Evolutionary conservation across 2,888 invertebrate genomes (phyloP).

Genomic region (Andrena minutula): DNA sequence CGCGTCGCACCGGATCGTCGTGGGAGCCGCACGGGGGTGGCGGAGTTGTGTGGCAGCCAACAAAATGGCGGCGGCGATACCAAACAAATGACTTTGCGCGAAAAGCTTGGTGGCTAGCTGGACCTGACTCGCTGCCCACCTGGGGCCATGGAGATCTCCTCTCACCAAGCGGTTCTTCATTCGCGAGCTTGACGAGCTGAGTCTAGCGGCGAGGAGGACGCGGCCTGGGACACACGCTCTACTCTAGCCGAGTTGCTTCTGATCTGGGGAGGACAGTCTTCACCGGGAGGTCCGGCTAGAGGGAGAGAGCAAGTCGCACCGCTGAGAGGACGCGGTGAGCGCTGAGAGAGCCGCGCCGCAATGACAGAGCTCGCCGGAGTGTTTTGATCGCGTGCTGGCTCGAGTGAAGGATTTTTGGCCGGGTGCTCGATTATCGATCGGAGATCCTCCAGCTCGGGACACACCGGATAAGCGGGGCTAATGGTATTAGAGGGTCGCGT

Average conservation of each 20-base stretch:
- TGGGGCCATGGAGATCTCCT: neutral
- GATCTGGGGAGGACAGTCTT: too few species aligned
- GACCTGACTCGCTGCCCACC: neutral
- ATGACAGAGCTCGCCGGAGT: neutral
- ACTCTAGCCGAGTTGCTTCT: neutral
- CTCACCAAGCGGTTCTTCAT: neutral
- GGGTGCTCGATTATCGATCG: constrained; percentile 63
- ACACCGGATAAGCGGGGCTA: constrained; percentile 22
- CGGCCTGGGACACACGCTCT: neutral
- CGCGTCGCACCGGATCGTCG: constrained; percentile 29
- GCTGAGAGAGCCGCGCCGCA: neutral
- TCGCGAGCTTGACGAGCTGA: neutral
- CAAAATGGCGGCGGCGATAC: constrained; percentile 77
- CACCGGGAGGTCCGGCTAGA: too few species aligned
- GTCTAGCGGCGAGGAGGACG: neutral
- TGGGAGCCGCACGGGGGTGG: constrained; percentile 31
- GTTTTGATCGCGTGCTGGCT: constrained; percentile 12
- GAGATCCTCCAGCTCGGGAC: constrained; percentile 43
- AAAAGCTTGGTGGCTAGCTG: constrained; percentile 10
- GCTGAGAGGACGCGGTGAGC: neutral
- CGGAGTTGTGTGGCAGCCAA: constrained; percentile 58
- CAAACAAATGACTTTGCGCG: constrained; percentile 73
- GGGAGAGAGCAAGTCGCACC: too few species aligned
- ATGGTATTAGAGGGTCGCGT: constrained; percentile 40
- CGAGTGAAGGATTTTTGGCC: constrained; percentile 30